Evolutionary conservation across 2,113 vertebrate genomes (phyloP), one percentile per base, ranked within the genome.

Genomic region (Meleagris gallopavo): DNA sequence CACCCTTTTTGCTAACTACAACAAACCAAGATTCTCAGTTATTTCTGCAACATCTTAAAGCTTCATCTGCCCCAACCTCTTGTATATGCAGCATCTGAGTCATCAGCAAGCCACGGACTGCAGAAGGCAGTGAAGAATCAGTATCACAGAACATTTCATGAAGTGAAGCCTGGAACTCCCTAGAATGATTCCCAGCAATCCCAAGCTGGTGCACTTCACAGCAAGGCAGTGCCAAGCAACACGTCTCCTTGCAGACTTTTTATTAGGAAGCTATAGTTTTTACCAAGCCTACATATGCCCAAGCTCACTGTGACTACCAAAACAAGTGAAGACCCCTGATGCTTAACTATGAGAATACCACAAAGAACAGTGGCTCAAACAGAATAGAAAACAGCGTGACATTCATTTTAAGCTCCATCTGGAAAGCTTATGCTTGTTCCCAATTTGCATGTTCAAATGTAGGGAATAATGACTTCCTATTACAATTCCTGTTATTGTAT

Each of bases 61-160:
- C 10, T 58, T 74, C 10, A 20, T 20, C 13, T 18, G 30, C 14
- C 24, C 25, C 27, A 57, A 67, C 17, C 30, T 64, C 24, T 43
- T 34, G 25, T 30, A 24, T 32, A 6, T 0, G 0, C 27, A 14
- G 11, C 2, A 82, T 45, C 32, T 48, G 18, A 75, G 15, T 32
- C 64, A 77, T 10, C 25, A 79, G 25, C 30, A 57, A 3, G 4
- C 9, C 5, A 10, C n/a, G 3, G 0, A 64, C 15, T 2, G 2
- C 0, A 0, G 3, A 8, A 86, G 2, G 21, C 18, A 72, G 69
- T 1, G 2, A 19, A 72, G 15, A 75, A 69, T 5, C 0, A 0
- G 2, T 8, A 71, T 27, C 38, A 46, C 17, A 40, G 38, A 34
- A 2, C 4, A 10, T 54, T 41, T 73, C 17, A 46, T 0, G 4